These are phyloP conservation scores for Steinernema hermaphroditum DNA, from an alignment of 2,888 invertebrate species.

Conservation along the genomic window DNA sequence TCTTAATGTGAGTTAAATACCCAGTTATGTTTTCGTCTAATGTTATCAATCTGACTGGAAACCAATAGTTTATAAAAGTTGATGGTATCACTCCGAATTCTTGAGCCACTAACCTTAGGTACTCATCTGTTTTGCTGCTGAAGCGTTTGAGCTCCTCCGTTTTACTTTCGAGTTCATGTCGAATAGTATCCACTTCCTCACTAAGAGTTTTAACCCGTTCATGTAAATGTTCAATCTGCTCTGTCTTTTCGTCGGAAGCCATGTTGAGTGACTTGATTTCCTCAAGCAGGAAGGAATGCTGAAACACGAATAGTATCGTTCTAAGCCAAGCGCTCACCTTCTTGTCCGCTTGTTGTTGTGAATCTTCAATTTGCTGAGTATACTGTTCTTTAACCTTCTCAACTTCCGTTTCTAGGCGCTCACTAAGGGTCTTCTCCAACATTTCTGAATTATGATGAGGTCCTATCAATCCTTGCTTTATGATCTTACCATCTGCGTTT, in stretches of 20 bases:
- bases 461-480: background rate
- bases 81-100: no score
- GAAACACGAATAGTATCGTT: background rate
- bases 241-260: constrained; percentile 34
- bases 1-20: no score
- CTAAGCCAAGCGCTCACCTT: constrained; percentile 9
- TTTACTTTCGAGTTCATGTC: constrained; percentile 50
- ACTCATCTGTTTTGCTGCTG: constrained; percentile 50
- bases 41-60: no score
- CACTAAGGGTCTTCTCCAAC: background rate
- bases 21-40: no score
- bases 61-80: no score
- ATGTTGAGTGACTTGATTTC: constrained; percentile 21
- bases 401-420: background rate
- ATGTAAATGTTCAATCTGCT: constrained; percentile 38
- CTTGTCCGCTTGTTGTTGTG: constrained; percentile 28
- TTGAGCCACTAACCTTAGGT: constrained; percentile 43
- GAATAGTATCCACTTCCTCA: constrained; percentile 47
- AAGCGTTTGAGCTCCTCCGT: constrained; percentile 51
- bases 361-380: constrained; percentile 26
- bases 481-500: constrained; percentile 7
- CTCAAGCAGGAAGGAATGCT: constrained; percentile 18
- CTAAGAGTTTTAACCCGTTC: constrained; percentile 39
- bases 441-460: no score
- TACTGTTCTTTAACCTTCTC: background rate